A percentile compares a stretch with the other conserved stretches of the same genome.
phyloP scores from a whole-genome alignment of 2,888 invertebrate genomes.

The Scaptomyza polygonia region DNA sequence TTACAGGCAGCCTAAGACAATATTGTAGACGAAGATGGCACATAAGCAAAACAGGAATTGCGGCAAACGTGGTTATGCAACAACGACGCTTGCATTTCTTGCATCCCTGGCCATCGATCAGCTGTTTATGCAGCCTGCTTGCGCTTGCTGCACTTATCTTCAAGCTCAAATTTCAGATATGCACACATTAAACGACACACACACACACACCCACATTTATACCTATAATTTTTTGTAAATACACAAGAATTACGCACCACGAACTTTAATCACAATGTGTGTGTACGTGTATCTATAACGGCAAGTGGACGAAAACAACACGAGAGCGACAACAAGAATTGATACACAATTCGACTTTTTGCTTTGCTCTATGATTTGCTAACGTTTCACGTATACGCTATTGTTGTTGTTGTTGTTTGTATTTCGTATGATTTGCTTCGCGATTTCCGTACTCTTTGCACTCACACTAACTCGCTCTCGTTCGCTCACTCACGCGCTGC shows the following conservation, averaged over 20 bases:
- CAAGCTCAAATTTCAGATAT: slow-evolving; percentile 53
- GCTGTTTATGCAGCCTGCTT: slow-evolving; percentile 55
- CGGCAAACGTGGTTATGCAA: slow-evolving; percentile 50
- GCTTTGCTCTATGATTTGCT: slow-evolving; percentile 52
- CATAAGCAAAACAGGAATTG: neutral
- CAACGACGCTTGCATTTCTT: slow-evolving; percentile 42
- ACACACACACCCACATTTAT: neutral
- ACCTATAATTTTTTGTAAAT: slow-evolving; percentile 4
- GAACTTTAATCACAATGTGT: slow-evolving; percentile 49
- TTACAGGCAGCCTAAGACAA: neutral
- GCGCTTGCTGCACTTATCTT: slow-evolving; percentile 28
- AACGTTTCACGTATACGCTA: slow-evolving; percentile 51
- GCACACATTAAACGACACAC: slow-evolving; percentile 14
- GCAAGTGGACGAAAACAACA: slow-evolving; percentile 52
- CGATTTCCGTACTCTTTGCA: slow-evolving; percentile 63
- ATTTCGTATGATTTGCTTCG: slow-evolving; percentile 66
- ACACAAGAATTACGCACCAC: slow-evolving; percentile 53
- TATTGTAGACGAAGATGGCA: neutral
- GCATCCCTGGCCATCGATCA: slow-evolving; percentile 53
- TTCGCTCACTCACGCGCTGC: slow-evolving; percentile 69
- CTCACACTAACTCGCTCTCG: slow-evolving; percentile 45
- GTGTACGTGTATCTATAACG: slow-evolving; percentile 32
- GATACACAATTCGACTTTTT: slow-evolving; percentile 60
- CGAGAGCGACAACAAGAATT: slow-evolving; percentile 46
- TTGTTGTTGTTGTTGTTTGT: slow-evolving; percentile 65